Evolutionary conservation across 2,888 invertebrate species (phyloP).

Genomic region (Bombylius discolor): DNA sequence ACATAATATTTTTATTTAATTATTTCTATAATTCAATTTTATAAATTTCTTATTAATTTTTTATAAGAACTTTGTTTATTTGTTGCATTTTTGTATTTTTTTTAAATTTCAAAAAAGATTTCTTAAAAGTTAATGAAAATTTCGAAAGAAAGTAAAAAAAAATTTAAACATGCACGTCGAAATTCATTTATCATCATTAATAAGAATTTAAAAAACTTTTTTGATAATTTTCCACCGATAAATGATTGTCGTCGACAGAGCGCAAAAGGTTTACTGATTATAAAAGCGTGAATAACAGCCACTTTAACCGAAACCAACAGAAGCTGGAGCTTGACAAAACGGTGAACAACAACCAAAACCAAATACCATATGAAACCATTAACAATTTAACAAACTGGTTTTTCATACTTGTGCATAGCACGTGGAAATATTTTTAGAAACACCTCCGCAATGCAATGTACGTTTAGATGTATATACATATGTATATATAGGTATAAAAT

Average conservation of each 20-base stretch:
- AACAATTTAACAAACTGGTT: neutral
- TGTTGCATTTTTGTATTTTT: too few relatives aligned
- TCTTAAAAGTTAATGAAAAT: too few relatives aligned
- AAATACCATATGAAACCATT: neutral
- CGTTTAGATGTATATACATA: neutral
- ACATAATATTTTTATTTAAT: too few relatives aligned
- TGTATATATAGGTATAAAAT: too few relatives aligned
- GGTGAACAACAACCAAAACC: neutral
- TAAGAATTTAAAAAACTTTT: neutral
- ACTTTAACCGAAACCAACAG: neutral
- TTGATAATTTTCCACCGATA: neutral
- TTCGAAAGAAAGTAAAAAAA: too few relatives aligned
- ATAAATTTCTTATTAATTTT: too few relatives aligned
- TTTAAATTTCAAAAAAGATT: too few relatives aligned
- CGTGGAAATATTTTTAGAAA: neutral
- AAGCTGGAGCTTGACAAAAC: neutral
- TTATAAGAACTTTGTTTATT: too few relatives aligned
- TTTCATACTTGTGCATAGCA: neutral
- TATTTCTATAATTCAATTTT: too few relatives aligned
- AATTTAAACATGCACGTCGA: neutral
- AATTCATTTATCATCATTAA: neutral
- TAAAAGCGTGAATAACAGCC: neutral
- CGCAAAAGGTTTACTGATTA: neutral
- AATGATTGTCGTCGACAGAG: neutral
- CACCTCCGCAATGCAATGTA: neutral